These are phyloP conservation scores for Tinea trinotella DNA, from an alignment of 2,888 invertebrate genomes.

Conservation along the genomic window DNA sequence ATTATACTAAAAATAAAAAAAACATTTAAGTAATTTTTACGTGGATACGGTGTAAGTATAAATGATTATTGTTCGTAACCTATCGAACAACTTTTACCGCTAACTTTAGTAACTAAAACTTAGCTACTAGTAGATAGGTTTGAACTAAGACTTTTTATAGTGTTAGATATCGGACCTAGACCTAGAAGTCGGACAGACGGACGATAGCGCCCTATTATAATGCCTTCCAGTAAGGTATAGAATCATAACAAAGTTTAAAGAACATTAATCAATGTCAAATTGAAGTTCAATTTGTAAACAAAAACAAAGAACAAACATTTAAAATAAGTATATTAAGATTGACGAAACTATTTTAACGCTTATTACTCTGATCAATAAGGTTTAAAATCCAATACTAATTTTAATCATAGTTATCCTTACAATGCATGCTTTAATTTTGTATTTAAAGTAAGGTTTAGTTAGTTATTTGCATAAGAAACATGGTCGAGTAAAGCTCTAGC, in stretches of 20 bases:
- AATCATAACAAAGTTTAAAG: too few species aligned
- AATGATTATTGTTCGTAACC: slow-evolving; percentile 10
- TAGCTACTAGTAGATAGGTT: too few species aligned
- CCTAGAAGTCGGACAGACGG: too few species aligned
- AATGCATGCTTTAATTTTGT: background rate
- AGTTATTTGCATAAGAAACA: slow-evolving; percentile 5
- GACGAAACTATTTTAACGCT: background rate
- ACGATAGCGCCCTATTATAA: too few species aligned
- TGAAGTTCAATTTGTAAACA: background rate
- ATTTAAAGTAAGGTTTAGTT: background rate
- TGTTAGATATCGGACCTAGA: too few species aligned
- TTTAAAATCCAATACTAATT: background rate
- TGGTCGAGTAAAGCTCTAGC: background rate
- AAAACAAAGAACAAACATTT: background rate
- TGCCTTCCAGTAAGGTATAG: too few species aligned
- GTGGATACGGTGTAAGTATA: background rate
- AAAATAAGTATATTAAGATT: background rate
- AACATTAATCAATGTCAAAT: background rate
- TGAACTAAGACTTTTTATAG: too few species aligned
- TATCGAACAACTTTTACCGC: background rate
- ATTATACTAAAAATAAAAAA: too few species aligned
- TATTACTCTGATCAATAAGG: background rate
- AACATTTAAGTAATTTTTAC: too few species aligned
- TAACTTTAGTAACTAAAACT: background rate
- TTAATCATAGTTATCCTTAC: background rate